Percentiles rank a stretch among this genome's conserved stretches.
phyloP scores from a whole-genome alignment of 2,888 invertebrate genomes.

The Bruchidius siliquastri region DNA sequence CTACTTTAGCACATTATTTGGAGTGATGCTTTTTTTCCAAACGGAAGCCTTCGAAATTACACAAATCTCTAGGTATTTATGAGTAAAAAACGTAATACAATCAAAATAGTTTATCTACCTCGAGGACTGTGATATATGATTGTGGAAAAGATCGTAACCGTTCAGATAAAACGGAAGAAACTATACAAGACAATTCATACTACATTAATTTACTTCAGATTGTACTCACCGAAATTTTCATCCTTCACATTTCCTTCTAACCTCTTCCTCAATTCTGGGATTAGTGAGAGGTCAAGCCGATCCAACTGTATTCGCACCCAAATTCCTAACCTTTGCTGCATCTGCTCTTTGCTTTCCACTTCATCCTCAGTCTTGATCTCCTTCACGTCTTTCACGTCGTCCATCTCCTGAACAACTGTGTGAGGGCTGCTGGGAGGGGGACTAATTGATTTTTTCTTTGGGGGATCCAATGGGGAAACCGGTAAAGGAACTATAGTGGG shows the following conservation, averaged over 20 bases:
- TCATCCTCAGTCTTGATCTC: not conserved
- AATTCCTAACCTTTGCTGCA: slow-evolving; percentile 1
- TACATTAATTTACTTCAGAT: no score
- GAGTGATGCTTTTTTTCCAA: no score
- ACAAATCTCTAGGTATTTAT: no score
- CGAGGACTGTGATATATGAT: no score
- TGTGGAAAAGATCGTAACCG: no score
- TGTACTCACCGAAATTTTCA: not conserved
- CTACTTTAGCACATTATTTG: no score
- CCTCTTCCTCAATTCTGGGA: slow-evolving; percentile 26
- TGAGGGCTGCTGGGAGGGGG: not conserved
- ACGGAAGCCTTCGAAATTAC: no score
- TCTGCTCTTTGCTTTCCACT: slow-evolving; percentile 7
- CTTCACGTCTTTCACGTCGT: not conserved
- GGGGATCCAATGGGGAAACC: not conserved
- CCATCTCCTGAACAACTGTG: not conserved
- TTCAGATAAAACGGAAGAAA: no score
- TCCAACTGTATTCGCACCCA: slow-evolving; percentile 37
- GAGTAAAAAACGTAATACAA: no score
- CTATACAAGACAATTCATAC: no score
- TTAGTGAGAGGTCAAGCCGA: slow-evolving; percentile 45
- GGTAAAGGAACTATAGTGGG: slow-evolving; percentile 21
- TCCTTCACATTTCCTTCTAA: slow-evolving; percentile 14
- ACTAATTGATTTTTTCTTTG: not conserved
- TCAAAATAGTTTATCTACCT: no score